Percentiles rank a stretch among this genome's conserved stretches.
phyloP scores from a whole-genome alignment of 2,888 invertebrate species.

The Dasysyrphus albostriatus region DNA sequence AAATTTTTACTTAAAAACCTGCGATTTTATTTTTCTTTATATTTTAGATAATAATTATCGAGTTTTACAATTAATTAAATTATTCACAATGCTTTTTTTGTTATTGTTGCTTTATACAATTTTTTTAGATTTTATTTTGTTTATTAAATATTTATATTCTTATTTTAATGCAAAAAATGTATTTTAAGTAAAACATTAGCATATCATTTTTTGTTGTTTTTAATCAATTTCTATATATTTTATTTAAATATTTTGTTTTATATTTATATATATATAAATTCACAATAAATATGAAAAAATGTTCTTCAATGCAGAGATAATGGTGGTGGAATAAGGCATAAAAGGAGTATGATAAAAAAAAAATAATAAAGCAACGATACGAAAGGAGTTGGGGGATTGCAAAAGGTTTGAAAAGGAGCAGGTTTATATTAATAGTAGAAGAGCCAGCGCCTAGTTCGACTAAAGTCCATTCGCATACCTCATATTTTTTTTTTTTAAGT shows the following conservation, averaged over 20 bases:
- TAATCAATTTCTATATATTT: constrained; percentile 65
- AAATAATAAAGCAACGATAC: constrained; percentile 27
- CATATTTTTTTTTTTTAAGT: not conserved
- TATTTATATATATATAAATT: constrained; percentile 51
- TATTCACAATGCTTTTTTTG: constrained; percentile 69
- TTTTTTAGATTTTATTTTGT: constrained; percentile 30
- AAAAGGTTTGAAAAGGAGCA: constrained; percentile 1
- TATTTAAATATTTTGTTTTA: constrained; percentile 52
- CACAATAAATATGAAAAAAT: constrained; percentile 55
- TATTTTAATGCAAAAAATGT: constrained; percentile 73
- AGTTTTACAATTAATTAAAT: constrained; percentile 73
- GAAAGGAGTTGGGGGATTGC: constrained; percentile 24
- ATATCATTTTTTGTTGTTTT: constrained; percentile 47
- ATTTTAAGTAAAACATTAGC: constrained; percentile 74
- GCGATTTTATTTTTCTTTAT: constrained; percentile 43
- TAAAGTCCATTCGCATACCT: not conserved
- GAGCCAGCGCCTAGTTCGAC: not conserved
- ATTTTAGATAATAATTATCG: constrained; percentile 68
- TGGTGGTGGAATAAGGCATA: constrained; percentile 38
- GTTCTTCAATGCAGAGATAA: constrained; percentile 40
- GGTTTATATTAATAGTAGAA: not conserved
- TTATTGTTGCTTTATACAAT: constrained; percentile 66
- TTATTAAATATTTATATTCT: constrained; percentile 67
- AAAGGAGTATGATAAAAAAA: constrained; percentile 42
- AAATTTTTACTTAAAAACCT: constrained; percentile 72